phyloP scores from a whole-genome alignment of 2,113 vertebrate species.

The Anhinga anhinga region DNA sequence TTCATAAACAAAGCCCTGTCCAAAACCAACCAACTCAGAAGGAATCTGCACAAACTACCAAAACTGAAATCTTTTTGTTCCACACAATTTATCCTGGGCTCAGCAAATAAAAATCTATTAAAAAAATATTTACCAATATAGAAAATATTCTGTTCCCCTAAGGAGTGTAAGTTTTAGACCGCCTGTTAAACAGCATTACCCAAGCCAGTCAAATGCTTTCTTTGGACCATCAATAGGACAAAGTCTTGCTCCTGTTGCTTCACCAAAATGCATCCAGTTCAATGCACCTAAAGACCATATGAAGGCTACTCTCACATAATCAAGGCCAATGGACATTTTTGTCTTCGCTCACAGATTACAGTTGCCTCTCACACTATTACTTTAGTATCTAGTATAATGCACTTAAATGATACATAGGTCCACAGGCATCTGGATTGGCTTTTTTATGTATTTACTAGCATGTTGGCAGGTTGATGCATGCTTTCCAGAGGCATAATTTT shows the following conservation, averaged over 20 bases:
- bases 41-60: not conserved
- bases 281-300: fast-evolving
- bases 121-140: not conserved
- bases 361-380: not conserved
- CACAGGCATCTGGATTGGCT: not conserved
- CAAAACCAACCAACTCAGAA: not conserved
- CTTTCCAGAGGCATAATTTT: not conserved
- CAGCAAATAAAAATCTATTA: not conserved
- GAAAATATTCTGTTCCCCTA: not conserved
- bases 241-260: not conserved
- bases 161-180: not conserved
- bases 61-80: fast-evolving
- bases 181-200: not conserved
- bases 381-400: not conserved
- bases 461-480: not conserved
- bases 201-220: not conserved
- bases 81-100: too few relatives aligned
- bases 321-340: not conserved
- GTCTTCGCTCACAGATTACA: not conserved
- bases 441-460: not conserved
- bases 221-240: not conserved
- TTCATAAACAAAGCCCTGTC: not conserved
- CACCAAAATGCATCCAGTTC: not conserved
- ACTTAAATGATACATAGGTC: not conserved
- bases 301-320: not conserved